Conservation (phyloP, 2,113 vertebrate species). For the Malurus melanocephalus region DNA sequence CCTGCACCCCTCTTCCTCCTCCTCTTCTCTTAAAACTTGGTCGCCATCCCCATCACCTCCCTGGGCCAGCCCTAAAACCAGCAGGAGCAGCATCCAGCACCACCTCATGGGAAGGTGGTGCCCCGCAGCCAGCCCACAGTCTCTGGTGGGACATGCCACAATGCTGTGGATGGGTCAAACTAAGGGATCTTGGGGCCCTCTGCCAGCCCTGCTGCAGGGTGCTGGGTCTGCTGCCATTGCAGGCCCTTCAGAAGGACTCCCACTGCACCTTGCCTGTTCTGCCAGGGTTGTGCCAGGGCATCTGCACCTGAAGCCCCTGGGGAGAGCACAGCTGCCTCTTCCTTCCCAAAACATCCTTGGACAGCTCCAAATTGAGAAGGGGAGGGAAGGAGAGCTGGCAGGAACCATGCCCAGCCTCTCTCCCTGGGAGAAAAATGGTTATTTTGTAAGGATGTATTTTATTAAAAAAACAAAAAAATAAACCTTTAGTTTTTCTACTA, state of each 20-base stretch:
- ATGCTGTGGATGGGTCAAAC: not conserved
- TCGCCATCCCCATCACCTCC: rapidly evolving
- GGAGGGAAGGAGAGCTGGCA: not conserved
- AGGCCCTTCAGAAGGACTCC: not conserved
- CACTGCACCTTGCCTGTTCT: not conserved
- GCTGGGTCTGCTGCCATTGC: not conserved
- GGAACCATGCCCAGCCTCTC: not conserved
- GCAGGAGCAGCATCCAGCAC: not conserved
- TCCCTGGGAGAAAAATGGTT: not conserved
- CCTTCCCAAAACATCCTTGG: not conserved
- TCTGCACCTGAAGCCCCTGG: not conserved
- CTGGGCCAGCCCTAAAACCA: not conserved
- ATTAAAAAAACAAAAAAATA: conserved; percentile 2
- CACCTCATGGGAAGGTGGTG: not conserved
- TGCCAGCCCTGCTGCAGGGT: not conserved
- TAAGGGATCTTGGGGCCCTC: not conserved
- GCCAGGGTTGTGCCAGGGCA: rapidly evolving
- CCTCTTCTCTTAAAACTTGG: not conserved
- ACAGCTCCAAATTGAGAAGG: not conserved
- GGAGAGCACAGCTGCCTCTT: not conserved
- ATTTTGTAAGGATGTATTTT: conserved; percentile 58
- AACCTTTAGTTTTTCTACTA: conserved; percentile 66
- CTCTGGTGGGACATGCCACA: not conserved
- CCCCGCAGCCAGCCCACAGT: not conserved
- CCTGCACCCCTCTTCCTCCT: not conserved